Evolutionary conservation across 2,113 vertebrate species (phyloP).

Genomic region (Protobothrops mucrosquamatus): DNA sequence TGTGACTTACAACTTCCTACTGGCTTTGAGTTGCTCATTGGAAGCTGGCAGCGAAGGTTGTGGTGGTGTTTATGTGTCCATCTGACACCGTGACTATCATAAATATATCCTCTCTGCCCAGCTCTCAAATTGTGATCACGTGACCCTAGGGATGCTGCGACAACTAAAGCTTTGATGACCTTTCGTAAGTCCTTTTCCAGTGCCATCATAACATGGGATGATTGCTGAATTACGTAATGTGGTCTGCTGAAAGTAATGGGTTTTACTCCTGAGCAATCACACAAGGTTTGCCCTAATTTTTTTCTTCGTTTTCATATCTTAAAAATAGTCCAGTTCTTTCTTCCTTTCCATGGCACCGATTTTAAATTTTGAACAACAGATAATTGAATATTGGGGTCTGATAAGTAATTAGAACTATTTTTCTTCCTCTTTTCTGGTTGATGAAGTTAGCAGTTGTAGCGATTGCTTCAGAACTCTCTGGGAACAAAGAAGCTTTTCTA

Average conservation of each 20-base stretch:
- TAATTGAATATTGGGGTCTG: constrained; percentile 64
- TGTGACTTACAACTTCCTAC: neutral
- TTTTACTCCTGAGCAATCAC: neutral
- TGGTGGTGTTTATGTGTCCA: neutral
- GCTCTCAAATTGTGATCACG: neutral
- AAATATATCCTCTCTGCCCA: neutral
- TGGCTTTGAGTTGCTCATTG: neutral
- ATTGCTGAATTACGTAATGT: neutral
- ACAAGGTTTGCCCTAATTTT: neutral
- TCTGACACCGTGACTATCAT: neutral
- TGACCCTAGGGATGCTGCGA: neutral
- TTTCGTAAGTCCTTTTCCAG: neutral
- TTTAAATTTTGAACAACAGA: constrained; percentile 59
- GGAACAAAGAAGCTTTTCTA: constrained; percentile 75
- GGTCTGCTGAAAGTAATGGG: neutral
- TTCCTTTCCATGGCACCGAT: constrained; percentile 33
- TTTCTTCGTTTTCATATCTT: constrained; percentile 52
- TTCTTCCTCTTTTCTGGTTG: constrained; percentile 50
- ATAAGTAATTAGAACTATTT: constrained; percentile 55
- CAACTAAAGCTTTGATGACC: neutral
- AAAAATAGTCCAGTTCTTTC: constrained; percentile 51
- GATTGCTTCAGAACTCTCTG: constrained; percentile 69
- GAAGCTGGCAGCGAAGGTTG: neutral
- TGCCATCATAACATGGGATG: neutral
- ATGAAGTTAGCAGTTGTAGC: constrained; percentile 63